phyloP scores from a whole-genome alignment of 2,113 vertebrate genomes.

The Rhizomys pruinosus region DNA sequence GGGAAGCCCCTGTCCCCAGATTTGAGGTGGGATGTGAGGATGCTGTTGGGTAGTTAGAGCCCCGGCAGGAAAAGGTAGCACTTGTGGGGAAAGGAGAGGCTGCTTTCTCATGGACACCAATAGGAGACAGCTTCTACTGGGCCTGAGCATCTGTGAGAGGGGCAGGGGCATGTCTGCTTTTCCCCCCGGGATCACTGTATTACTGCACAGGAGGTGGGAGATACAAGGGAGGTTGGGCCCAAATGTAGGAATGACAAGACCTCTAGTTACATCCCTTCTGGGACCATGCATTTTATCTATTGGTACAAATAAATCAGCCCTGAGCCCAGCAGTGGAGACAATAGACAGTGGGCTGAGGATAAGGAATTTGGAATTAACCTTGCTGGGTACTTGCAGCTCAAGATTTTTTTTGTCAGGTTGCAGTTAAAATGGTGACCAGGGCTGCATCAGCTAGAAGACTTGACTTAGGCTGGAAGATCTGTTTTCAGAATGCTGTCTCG shows the following conservation, averaged over 20 bases:
- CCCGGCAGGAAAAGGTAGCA: constrained; percentile 24
- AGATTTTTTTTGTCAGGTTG: not conserved
- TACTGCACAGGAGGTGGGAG: not conserved
- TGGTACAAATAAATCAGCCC: not conserved
- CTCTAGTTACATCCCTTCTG: not conserved
- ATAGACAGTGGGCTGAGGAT: not conserved
- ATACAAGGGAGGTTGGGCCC: not conserved
- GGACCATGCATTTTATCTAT: not conserved
- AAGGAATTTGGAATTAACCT: not conserved
- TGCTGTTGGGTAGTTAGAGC: not conserved
- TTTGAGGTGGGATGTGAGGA: constrained; percentile 74
- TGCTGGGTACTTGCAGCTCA: not conserved
- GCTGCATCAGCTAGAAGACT: not conserved
- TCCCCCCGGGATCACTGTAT: not conserved
- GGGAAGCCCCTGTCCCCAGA: no score
- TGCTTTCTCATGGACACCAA: not conserved
- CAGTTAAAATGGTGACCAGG: not conserved
- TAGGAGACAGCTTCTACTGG: not conserved
- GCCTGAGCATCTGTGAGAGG: not conserved
- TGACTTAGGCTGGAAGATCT: not conserved
- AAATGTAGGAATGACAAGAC: not conserved
- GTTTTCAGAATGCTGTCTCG: not conserved
- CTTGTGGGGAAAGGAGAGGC: not conserved
- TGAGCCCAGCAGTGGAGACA: no score
- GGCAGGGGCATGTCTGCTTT: not conserved